Evolutionary conservation across 2,113 vertebrate species (phyloP), one percentile per base, ranked within the genome.

Genomic region (Oncorhynchus nerka): DNA sequence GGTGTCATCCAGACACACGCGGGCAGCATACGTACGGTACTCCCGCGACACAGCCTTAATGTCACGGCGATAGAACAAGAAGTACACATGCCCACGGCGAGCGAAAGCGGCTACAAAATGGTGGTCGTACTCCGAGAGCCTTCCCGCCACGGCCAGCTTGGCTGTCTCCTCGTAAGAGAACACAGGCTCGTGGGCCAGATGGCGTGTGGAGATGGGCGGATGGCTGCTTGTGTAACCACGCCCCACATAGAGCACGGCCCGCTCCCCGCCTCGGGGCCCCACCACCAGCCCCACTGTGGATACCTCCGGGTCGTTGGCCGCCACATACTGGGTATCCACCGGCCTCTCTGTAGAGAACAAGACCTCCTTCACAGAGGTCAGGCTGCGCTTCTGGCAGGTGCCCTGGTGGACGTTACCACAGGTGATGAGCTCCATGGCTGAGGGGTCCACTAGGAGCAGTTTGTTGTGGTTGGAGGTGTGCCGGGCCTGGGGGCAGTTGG

Each of bases 91-190:
- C 0, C 90, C 84, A 48, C 88, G 93, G 0, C 90, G 93, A 0
- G 93, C 93, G 73, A 99, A 99, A 2, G 95, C 92, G 1, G 94
- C 91, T 64, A 99, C 93, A 55, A 99, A 99, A 79, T 97, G 96
- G 83, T 99, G 98, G 92, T 97, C 97, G 12, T 98, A 99, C 78
- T 98, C 98, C 0, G 97, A 96, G 16, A 98, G 94, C 3, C 97
- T 94, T 8, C 96, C 96, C 4, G 97, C 96, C 12, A 95, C 93
- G 0, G 97, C 96, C 22, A 99, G 84, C 81, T 99, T 99, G 24
- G 97, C 97, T 0, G 96, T 99, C 89, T 99, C 97, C 89, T 99
- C 97, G 0, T 98, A 98, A 59, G 97, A 99, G 89, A 99, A 99
- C 79, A 95, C 83, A 0, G 95, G 95, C 70, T 95, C 93, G 13